Base-by-base conservation (phyloP, 1,140 invertebrate genomes). In the Frieseomelitta varia region DNA sequence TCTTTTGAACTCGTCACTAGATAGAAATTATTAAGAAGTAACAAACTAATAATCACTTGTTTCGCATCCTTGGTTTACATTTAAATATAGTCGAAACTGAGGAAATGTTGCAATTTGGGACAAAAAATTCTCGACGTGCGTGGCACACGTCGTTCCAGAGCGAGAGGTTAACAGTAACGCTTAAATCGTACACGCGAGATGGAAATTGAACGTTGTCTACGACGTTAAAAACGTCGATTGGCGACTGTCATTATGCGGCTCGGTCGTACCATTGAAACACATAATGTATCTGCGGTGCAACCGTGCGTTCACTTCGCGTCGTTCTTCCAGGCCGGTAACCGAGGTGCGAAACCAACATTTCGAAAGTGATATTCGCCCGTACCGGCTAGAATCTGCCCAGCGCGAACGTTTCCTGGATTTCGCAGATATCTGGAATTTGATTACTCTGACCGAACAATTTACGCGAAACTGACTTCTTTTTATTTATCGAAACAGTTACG, bases 281-380 rank as follows among this genome's bases (percentile, higher is more conserved):
- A 53, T 27, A 12, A 30, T 68, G 47, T 67, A 55, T 79, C 63
- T 15, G 27, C 63, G 47, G 51, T 68, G 63, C 19, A 34, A 53
- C 47, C 27, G 76, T n/a, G 63, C 63, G 19, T 55, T 55, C 76
- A 55, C 47, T 68, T 79, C 21, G 63, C 24, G 34, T 68, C 21
- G 61, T 67, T 51, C 76, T 79, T 79, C 51, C 27, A 79, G 47
- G 27, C 63, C n/a, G 47, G 14, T 34, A 79, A 79, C 15, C 76
- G 61, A 55, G 27, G 51, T 30, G 63, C 63, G 76, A 53, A 55
- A 55, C 21, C 76, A 79, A 79, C 61, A 34, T 67, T 30, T 79
- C 61, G 47, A 79, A 79, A 79, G 75, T 51, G 56, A 77, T 27
- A 77, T 51, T 47, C 27, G 24, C 39, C 14, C 39, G 17, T 65